Evolutionary conservation across 2,888 invertebrate species (phyloP).

Genomic region (Anoncus sp.): DNA sequence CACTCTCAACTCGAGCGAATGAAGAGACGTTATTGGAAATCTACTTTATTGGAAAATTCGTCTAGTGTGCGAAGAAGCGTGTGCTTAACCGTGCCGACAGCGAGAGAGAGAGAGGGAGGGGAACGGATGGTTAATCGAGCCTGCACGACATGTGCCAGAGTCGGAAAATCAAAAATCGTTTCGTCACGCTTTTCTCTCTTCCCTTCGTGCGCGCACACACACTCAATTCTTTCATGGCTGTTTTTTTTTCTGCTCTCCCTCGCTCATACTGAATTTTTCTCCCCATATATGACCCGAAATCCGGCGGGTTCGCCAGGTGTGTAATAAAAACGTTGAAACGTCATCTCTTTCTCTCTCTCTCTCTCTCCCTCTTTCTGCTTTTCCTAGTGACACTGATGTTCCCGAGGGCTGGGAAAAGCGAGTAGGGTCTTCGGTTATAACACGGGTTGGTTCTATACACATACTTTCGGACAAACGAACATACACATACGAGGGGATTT

Average conservation of each 20-base stretch:
- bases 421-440: slow-evolving; percentile 17
- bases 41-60: slow-evolving; percentile 59
- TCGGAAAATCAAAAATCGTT: slow-evolving; percentile 66
- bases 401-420: slow-evolving; percentile 30
- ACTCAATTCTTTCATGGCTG: slow-evolving; percentile 9
- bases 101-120: not conserved
- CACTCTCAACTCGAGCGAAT: slow-evolving; percentile 32
- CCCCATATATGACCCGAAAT: slow-evolving; percentile 54
- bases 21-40: slow-evolving; percentile 58
- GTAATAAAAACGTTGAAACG: slow-evolving; percentile 61
- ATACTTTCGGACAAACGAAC: slow-evolving; percentile 24
- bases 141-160: slow-evolving; percentile 61
- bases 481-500: slow-evolving; percentile 41
- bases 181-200: slow-evolving; percentile 48
- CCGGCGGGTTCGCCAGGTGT: slow-evolving; percentile 61
- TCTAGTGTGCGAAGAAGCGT: slow-evolving; percentile 23
- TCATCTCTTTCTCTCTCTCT: slow-evolving; percentile 12
- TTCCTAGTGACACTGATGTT: slow-evolving; percentile 42
- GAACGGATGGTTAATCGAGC: slow-evolving; percentile 60
- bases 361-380: slow-evolving; percentile 31
- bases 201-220: slow-evolving; percentile 10
- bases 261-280: slow-evolving; percentile 33
- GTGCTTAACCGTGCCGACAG: slow-evolving; percentile 15
- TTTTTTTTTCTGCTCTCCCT: slow-evolving; percentile 52
- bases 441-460: slow-evolving; percentile 21